Conservation (phyloP, 2,888 invertebrate genomes). For the Ophraella communa region DNA sequence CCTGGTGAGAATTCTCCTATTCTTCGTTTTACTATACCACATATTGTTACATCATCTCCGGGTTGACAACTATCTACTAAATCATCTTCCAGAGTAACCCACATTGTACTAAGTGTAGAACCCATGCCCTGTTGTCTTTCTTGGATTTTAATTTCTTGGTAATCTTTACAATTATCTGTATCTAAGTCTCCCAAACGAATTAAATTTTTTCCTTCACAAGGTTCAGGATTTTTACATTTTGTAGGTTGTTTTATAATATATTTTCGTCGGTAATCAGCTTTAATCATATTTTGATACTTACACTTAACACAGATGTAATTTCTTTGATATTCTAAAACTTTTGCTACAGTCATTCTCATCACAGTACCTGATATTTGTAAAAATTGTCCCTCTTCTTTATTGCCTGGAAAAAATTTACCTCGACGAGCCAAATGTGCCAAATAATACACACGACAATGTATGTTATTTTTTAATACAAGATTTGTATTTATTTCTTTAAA, state of each 20-base stretch:
- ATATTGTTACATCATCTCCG: constrained; percentile 85
- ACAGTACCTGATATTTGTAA: constrained; percentile 80
- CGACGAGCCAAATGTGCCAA: constrained; percentile 51
- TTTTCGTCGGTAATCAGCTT: constrained; percentile 70
- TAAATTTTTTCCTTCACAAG: constrained; percentile 66
- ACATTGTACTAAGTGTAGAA: constrained; percentile 76
- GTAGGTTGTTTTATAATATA: constrained; percentile 60
- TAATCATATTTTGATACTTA: constrained; percentile 68
- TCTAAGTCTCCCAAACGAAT: constrained; percentile 64
- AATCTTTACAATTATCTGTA: constrained; percentile 75
- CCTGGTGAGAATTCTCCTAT: constrained; percentile 71
- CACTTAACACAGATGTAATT: constrained; percentile 81
- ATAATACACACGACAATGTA: constrained; percentile 71
- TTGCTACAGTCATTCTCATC: constrained; percentile 75
- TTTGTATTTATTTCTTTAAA: constrained; percentile 56
- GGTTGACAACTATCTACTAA: constrained; percentile 87
- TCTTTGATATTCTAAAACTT: constrained; percentile 77
- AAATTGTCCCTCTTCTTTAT: constrained; percentile 75
- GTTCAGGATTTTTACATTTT: constrained; percentile 65
- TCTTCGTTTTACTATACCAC: constrained; percentile 77
- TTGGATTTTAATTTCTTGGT: constrained; percentile 86
- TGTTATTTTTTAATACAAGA: constrained; percentile 63
- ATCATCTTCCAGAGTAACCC: constrained; percentile 83
- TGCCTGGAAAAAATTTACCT: constrained; percentile 67
- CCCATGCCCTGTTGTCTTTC: constrained; percentile 77